phyloP scores from a whole-genome alignment of 2,113 vertebrate genomes.

The Trochalopteron elliotii region DNA sequence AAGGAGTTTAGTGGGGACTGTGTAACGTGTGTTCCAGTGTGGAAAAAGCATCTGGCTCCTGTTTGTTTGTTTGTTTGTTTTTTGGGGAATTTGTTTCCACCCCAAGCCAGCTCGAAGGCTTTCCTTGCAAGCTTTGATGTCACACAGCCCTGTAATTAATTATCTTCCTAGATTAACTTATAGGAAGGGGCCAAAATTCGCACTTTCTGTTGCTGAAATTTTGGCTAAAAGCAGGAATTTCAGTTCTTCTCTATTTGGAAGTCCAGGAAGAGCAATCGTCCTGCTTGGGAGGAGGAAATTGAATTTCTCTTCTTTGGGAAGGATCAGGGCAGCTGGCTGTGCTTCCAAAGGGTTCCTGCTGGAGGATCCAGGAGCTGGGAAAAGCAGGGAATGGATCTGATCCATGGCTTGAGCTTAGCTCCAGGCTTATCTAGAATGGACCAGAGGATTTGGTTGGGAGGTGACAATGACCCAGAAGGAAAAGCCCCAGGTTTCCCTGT shows the following conservation, averaged over 20 bases:
- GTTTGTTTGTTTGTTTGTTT: background rate
- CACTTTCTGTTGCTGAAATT: rapidly evolving
- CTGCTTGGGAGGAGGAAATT: background rate
- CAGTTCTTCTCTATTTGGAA: background rate
- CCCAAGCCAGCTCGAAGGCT: background rate
- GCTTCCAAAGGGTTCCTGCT: background rate
- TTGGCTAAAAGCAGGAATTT: background rate
- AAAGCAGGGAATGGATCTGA: background rate
- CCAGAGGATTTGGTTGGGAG: background rate
- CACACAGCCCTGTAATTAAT: background rate
- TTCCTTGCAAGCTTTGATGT: background rate
- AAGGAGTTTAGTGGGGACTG: background rate
- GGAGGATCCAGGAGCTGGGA: background rate
- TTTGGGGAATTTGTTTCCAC: background rate
- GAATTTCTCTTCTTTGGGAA: background rate
- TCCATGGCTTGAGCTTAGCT: background rate
- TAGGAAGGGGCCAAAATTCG: background rate
- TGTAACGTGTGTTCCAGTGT: rapidly evolving
- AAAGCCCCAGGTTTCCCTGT: background rate
- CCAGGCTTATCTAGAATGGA: background rate
- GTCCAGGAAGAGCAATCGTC: rapidly evolving
- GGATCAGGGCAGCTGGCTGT: background rate
- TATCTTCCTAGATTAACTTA: too few species aligned
- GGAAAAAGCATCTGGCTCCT: background rate
- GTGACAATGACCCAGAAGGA: background rate